Base-by-base conservation (phyloP, 2,888 invertebrate genomes). In the Dromius quadrimaculatus region DNA sequence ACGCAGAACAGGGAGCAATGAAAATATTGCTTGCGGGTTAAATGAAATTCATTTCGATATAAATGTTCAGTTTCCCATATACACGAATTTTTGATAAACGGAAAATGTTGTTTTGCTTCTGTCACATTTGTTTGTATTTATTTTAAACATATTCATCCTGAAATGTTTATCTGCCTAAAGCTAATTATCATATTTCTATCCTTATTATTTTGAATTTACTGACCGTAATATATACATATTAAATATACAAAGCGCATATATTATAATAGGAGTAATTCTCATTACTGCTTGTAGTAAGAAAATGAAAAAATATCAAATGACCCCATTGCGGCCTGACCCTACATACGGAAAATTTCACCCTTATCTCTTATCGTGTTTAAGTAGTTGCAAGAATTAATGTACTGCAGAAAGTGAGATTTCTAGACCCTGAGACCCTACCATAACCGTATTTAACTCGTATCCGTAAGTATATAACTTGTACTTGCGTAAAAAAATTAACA, bases 401-500 rank as follows among this genome's bases (percentile, higher is more conserved):
- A 59, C 28, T 68, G 59, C 57, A 68, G 45, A 68, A 68, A 68
- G 54, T 65, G 54, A 68, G 68, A 68, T 28, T 68, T 68, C 36
- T 65, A 22, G 43, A 59, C 59, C 15, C 50, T 9, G 13, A 38
- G 38, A 38, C 5, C 54, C 32, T 66, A 59, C 43, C 68, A 45
- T 68, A 68, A 59, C n/a, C 59, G 68, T 50, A 68, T 68, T 59
- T 68, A 68, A 68, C 59, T 68, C 68, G 45, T 68, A 68, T 68
- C 68, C 68, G 68, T 68, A 68, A 68, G 59, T 68, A 68, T 43
- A 68, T 68, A 68, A 59, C 68, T 59, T 32, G 68, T 68, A 68
- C 59, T 45, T 68, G 68, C 68, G 68, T 68, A 68, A 68, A 66
- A n/a, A 68, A 68, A 68, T 68, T 68, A 45, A 59, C 68, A 68